These are phyloP conservation scores for Tragulus kanchil DNA, from an alignment of 2,113 vertebrate genomes.

Conservation along the genomic window DNA sequence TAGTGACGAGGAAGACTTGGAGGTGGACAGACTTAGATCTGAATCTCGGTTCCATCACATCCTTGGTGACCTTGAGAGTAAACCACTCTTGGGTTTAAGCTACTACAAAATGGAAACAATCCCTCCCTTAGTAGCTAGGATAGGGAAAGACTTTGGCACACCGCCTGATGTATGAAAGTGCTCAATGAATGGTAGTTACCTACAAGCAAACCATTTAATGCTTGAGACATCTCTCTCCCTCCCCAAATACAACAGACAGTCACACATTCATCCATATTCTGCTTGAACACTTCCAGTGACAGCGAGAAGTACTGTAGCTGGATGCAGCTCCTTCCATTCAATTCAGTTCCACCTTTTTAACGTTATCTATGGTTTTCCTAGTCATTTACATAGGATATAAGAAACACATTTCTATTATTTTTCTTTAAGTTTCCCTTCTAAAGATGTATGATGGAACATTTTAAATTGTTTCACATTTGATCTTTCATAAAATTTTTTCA, in stretches of 20 bases:
- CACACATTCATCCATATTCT: not conserved
- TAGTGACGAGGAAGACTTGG: not conserved
- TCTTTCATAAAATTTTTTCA: not conserved
- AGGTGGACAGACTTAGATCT: not conserved
- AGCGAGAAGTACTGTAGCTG: not conserved
- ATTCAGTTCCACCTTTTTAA: not conserved
- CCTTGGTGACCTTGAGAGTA: not conserved
- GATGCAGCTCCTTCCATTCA: not conserved
- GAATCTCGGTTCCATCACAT: not conserved
- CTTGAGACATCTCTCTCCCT: not conserved
- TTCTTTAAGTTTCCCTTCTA: not conserved
- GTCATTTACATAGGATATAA: not conserved
- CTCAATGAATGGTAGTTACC: not conserved
- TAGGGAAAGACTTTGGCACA: not conserved
- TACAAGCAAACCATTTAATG: not conserved
- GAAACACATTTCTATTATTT: not conserved
- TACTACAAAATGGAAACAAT: not conserved
- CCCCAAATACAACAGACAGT: not conserved
- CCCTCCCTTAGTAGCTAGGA: not conserved
- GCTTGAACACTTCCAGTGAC: not conserved
- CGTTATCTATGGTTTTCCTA: not conserved
- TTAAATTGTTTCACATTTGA: not conserved
- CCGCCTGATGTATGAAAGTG: not conserved
- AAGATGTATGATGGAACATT: not conserved
- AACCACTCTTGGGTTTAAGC: not conserved